Percentiles rank a stretch among this genome's conserved stretches.
Evolutionary conservation across 2,113 vertebrate genomes (phyloP).

Genomic region (Macquaria ambigua): DNA sequence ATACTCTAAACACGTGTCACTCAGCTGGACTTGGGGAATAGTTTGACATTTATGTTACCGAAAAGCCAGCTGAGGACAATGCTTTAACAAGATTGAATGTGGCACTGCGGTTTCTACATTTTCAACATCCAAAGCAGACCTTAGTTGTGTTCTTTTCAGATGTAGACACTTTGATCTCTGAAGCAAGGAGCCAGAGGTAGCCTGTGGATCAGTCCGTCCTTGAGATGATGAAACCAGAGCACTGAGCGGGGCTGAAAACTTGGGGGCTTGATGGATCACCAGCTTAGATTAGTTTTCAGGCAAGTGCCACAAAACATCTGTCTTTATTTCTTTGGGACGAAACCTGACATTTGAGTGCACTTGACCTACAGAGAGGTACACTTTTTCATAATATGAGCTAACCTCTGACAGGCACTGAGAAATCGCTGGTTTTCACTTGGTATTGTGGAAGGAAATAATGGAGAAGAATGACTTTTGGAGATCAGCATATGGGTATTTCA

Average conservation of each 20-base stretch:
- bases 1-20: slow-evolving; percentile 67
- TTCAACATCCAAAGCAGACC: slow-evolving; percentile 49
- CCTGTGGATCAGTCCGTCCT: slow-evolving; percentile 36
- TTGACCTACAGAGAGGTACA: slow-evolving; percentile 65
- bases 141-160: slow-evolving; percentile 39
- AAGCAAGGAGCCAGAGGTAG: slow-evolving; percentile 56
- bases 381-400: slow-evolving; percentile 49
- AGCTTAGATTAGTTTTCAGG: slow-evolving; percentile 66
- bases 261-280: slow-evolving; percentile 71
- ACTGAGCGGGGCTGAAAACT: slow-evolving; percentile 52
- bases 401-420: slow-evolving; percentile 52
- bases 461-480: slow-evolving; percentile 53
- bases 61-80: slow-evolving; percentile 59
- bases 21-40: slow-evolving; percentile 41
- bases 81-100: slow-evolving; percentile 61
- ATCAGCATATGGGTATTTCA: slow-evolving; percentile 49
- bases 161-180: slow-evolving; percentile 67
- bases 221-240: slow-evolving; percentile 62
- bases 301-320: slow-evolving; percentile 70
- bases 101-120: slow-evolving; percentile 57
- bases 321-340: slow-evolving; percentile 71
- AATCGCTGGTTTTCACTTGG: slow-evolving; percentile 47
- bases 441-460: slow-evolving; percentile 50
- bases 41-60: slow-evolving; percentile 62
- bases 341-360: slow-evolving; percentile 73